Base-by-base conservation (phyloP, 2,888 invertebrate genomes). In the Heliconius ethilla region DNA sequence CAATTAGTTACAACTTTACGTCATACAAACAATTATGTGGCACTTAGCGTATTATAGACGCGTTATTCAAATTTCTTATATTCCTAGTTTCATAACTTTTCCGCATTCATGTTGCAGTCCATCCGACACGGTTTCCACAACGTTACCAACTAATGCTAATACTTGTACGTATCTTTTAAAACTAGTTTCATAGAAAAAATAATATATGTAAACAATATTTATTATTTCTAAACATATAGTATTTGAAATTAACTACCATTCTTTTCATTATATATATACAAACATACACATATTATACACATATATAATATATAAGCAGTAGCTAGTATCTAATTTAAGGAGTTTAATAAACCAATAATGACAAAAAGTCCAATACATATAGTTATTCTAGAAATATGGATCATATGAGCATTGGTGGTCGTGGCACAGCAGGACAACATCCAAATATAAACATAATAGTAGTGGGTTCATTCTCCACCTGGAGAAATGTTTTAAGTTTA, bases 61-160 rank as follows among this genome's bases (percentile, higher is more conserved):
- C 29, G 59, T 74, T 73, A 75, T 66, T 75, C n/a, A 66, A 66
- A 66, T 73, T n/a, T 77, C 73, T 66, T 66, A 67, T 73, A 72
- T 77, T 66, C 67, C 77, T 59, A 59, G 65, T 77, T 77, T 77
- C 73, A 40, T 70, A 77, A 77, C 40, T 69, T 77, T 77, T 77
- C 73, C 77, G 67, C 45, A 65, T 72, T 72, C 66, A 72, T 45
- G 65, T 65, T 29, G 74, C 74, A 74, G 74, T 45, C 27, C 74
- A 65, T 74, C 74, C 74, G 74, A 65, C 74, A 74, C 74, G 73
- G 73, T 74, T 74, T 63, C 63, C 59, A 74, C 59, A 74, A 40
- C 25, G 27, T 73, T 73, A 59, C 33, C 59, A 73, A 62, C 73
- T 25, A 62, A 62, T 37, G 62, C 27, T 63, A 62, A 63, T 27